These are phyloP conservation scores for Actinia tenebrosa DNA, from an alignment of 64 coral and sea anemone genomes.

Conservation along the genomic window DNA sequence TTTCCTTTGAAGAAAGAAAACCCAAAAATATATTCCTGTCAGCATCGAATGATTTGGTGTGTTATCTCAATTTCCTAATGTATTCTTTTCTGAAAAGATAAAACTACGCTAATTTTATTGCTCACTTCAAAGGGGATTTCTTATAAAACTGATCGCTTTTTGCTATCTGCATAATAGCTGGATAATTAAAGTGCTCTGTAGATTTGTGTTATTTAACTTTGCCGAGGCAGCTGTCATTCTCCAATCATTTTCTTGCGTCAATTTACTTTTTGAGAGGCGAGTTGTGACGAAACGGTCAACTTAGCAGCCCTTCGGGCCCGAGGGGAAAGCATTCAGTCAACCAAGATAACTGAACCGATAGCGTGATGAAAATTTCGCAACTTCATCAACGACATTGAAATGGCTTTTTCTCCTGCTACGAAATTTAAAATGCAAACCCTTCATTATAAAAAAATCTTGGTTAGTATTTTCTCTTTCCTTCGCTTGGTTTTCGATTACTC, in stretches of 20 bases:
- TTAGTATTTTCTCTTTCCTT: neutral
- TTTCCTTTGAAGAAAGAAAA: neutral
- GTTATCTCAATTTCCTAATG: neutral
- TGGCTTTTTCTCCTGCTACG: neutral
- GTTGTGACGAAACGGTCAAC: constrained; percentile 16
- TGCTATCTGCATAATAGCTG: neutral
- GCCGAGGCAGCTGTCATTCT: neutral
- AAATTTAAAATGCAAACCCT: neutral
- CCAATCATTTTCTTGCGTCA: constrained; percentile 8
- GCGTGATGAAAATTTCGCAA: neutral
- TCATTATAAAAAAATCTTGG: neutral
- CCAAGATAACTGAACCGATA: neutral
- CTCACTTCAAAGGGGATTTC: neutral
- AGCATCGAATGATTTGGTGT: neutral
- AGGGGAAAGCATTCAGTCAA: neutral
- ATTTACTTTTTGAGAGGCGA: constrained; percentile 12
- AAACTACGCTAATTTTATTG: neutral
- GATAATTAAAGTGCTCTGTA: constrained; percentile 12
- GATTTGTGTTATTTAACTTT: constrained; percentile 6
- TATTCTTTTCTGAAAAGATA: neutral
- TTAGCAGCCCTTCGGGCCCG: neutral
- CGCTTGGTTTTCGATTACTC: neutral
- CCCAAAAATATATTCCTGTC: neutral
- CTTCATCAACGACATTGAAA: neutral
- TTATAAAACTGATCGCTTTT: neutral